Evolutionary conservation across 2,797 vertebrate genomes (phyloP).

Genomic region (Mycteria americana): DNA sequence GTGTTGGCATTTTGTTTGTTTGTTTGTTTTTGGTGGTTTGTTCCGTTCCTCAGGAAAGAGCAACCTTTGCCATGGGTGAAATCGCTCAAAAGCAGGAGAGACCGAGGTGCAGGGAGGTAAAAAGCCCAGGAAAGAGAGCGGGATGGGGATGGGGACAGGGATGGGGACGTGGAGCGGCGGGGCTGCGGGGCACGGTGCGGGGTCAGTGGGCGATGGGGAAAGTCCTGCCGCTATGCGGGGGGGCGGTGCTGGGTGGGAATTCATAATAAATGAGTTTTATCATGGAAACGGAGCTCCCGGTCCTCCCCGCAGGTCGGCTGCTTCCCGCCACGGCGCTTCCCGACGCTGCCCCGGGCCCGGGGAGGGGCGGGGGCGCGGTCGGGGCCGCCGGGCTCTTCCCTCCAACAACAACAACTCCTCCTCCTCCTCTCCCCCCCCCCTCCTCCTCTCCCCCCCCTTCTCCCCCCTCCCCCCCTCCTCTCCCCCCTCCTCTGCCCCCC

Average conservation of each 20-base stretch:
- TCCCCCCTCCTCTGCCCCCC: neutral
- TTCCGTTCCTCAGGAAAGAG: slow-evolving; percentile 39
- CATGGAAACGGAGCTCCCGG: neutral
- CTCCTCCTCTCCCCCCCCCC: neutral
- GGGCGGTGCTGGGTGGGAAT: neutral
- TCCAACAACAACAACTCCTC: neutral
- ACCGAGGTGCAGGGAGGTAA: neutral
- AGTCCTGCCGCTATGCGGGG: neutral
- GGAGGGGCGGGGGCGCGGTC: neutral
- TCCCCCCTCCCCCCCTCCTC: too few relatives aligned
- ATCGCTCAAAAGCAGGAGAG: neutral
- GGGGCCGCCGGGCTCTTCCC: neutral
- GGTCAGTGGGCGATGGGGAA: neutral
- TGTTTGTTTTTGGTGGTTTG: slow-evolving; percentile 46
- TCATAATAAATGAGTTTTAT: neutral
- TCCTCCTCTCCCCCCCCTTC: neutral
- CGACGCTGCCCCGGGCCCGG: neutral
- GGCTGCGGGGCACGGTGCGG: neutral
- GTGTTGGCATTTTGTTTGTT: slow-evolving; percentile 46
- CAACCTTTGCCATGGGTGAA: neutral
- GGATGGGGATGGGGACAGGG: neutral
- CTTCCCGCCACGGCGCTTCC: neutral
- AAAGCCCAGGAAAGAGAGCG: neutral
- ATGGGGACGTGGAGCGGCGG: neutral
- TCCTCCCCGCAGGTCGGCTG: neutral